Percentiles rank a stretch among this genome's conserved stretches.
Evolutionary conservation across 2,888 invertebrate species (phyloP).

Genomic region (Hetaerina titia): DNA sequence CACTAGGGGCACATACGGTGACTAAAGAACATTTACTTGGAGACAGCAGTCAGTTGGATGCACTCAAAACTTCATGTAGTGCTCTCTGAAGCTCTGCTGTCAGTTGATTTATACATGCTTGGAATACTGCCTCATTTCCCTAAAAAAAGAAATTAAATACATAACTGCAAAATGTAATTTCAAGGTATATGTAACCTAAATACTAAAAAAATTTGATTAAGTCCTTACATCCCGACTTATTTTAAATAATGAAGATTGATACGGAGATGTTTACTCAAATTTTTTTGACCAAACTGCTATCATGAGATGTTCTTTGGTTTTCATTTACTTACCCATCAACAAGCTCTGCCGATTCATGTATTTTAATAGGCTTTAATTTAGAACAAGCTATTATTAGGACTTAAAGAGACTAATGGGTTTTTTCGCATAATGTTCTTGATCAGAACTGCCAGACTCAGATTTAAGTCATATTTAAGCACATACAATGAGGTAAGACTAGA

Average conservation of each 20-base stretch:
- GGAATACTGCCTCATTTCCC: conserved; percentile 88
- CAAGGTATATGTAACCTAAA: neutral
- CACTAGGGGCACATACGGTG: conserved; percentile 51
- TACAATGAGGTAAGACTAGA: too few species aligned
- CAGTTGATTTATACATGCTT: conserved; percentile 87
- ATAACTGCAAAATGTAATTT: conserved; percentile 5
- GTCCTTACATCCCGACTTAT: neutral
- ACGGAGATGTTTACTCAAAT: too few species aligned
- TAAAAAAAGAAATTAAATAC: conserved; percentile 76
- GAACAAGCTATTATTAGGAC: too few species aligned
- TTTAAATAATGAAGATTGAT: neutral
- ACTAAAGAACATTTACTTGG: conserved; percentile 21
- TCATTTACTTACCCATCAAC: too few species aligned
- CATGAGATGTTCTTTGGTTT: too few species aligned
- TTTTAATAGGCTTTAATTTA: too few species aligned
- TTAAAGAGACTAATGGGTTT: too few species aligned
- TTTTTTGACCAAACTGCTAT: too few species aligned
- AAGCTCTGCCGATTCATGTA: too few species aligned
- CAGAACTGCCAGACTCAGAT: too few species aligned
- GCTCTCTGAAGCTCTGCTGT: conserved; percentile 91
- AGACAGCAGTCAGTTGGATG: conserved; percentile 60
- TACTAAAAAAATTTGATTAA: neutral
- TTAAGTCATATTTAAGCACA: too few species aligned
- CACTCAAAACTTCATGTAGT: conserved; percentile 85
- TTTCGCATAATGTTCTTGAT: too few species aligned